These are phyloP conservation scores for Athripsodes cinereus DNA, from an alignment of 2,888 invertebrate species.

Conservation along the genomic window DNA sequence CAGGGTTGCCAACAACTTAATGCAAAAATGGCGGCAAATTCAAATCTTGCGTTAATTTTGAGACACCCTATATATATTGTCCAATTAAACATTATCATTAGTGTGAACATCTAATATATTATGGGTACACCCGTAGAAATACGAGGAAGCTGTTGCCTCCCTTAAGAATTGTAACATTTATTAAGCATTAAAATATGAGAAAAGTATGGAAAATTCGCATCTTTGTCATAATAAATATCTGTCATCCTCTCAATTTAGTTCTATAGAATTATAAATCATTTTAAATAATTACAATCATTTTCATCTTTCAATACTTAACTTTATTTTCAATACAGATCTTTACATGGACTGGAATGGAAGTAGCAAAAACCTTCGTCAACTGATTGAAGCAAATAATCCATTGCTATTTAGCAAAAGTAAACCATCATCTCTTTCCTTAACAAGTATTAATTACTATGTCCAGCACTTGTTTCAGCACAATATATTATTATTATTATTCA, in stretches of 20 bases:
- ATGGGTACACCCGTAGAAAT: too few species aligned
- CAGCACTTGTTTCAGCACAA: neutral
- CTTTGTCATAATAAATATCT: neutral
- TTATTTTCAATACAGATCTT: slow-evolving; percentile 1
- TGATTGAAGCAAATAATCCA: slow-evolving; percentile 1
- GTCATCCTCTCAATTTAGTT: too few species aligned
- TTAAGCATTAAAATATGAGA: neutral
- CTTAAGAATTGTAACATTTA: too few species aligned
- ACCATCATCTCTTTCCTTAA: neutral
- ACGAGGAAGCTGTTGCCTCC: too few species aligned
- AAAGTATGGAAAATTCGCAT: neutral
- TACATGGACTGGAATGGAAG: slow-evolving; percentile 2
- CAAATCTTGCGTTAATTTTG: too few species aligned
- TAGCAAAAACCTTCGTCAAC: slow-evolving; percentile 1
- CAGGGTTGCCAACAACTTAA: too few species aligned
- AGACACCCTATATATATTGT: too few species aligned
- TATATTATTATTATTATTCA: neutral
- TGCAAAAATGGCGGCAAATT: too few species aligned
- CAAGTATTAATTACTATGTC: neutral
- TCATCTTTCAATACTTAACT: neutral
- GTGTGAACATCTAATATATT: too few species aligned
- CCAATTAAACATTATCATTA: too few species aligned
- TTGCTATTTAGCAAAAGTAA: neutral
- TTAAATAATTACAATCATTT: neutral
- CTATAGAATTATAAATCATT: too few species aligned